Percentiles rank a stretch among this genome's conserved stretches.
These are phyloP conservation scores for Odontesthes bonariensis DNA, from an alignment of 2,113 vertebrate genomes.

Conservation along the genomic window DNA sequence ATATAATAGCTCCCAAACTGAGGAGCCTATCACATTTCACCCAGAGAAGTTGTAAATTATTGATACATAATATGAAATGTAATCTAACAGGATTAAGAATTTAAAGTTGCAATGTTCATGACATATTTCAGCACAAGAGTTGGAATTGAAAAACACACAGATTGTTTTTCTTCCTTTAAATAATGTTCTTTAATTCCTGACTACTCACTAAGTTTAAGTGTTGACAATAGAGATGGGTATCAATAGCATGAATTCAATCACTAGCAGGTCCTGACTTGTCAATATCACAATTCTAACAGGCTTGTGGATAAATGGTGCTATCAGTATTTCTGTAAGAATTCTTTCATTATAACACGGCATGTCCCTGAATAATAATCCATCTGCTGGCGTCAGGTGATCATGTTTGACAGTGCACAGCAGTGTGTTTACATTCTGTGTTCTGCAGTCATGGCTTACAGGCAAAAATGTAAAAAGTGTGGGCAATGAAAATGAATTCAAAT, in stretches of 20 bases:
- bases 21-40: slow-evolving; percentile 49
- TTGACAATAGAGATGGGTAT: not conserved
- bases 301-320: not conserved
- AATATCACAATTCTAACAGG: not conserved
- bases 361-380: not conserved
- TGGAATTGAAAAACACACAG: not conserved
- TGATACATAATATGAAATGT: slow-evolving; percentile 48
- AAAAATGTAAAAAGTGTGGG: not conserved
- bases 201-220: not conserved
- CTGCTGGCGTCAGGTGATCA: not conserved
- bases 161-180: too few species aligned
- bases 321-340: not conserved
- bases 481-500: not conserved
- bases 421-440: not conserved
- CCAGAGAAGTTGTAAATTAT: slow-evolving; percentile 58
- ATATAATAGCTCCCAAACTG: slow-evolving; percentile 63
- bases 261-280: too few species aligned
- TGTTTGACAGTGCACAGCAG: not conserved
- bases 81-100: slow-evolving; percentile 34
- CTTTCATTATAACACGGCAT: not conserved
- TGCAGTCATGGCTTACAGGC: not conserved
- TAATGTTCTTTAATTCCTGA: too few species aligned
- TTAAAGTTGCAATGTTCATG: not conserved
- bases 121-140: not conserved
- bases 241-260: not conserved